Evolutionary conservation across 2,888 invertebrate species (phyloP), one percentile per base, ranked within the genome.

Genomic region (Macrosoma leucophasiata): DNA sequence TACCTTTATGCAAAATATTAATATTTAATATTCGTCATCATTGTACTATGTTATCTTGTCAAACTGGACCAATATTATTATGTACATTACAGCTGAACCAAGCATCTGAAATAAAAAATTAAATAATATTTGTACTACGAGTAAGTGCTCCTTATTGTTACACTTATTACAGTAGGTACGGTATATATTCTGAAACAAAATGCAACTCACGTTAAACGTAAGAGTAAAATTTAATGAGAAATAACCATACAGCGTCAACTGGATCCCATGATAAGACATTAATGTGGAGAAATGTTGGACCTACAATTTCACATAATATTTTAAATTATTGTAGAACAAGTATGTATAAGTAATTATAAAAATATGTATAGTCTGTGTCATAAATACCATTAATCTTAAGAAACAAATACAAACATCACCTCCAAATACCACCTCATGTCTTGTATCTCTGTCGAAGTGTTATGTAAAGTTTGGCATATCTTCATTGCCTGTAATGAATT

Each of bases 1-100:
- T 17, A 17, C 17, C 4, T 17, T 6, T 4, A 17, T 5, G 7
- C 17, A 7, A 17, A 17, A 7, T 6, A 7, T 17, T 5, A 17
- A 17, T 17, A 5, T 17, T 6, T 5, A 5, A 17, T 6, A 17
- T 17, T 17, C 17, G 17, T 5, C 17, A 17, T 17, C 17, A 17
- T 5, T 6, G 17, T 13, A 12, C 33, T 18, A 34, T 19, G 23
- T 9, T 5, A 13, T 44, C 31, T 52, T 68, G 41, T 76, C 75
- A 35, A 78, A 74, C 44, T 79, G 79, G 2, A 79, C 72, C 20
- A 79, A 46, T 29, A 79, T 77, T 18, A 74, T 71, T 19, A 79
- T 42, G 48, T 77, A 81, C 70, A 75, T 77, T 6, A 63, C 60
- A n/a, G 70, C 63, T 1, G 77, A 67, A 13, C 74, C 59, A 15